phyloP scores from a whole-genome alignment of 2,113 vertebrate genomes.

The Axis porcinus region DNA sequence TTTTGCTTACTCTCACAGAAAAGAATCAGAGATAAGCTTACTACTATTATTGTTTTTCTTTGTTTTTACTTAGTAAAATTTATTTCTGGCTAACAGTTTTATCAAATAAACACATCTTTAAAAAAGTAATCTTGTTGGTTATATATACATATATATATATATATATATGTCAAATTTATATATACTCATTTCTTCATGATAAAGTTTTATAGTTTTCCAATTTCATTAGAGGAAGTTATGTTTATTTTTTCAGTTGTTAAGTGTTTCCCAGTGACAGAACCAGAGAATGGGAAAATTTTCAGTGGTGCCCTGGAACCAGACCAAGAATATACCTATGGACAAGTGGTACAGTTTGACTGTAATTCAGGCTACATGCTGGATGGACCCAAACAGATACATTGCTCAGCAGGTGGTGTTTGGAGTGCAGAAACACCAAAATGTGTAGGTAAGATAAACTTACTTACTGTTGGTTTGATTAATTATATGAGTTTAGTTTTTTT shows the following conservation, averaged over 20 bases:
- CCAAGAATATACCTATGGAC: constrained; percentile 77
- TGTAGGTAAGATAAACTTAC: constrained; percentile 78
- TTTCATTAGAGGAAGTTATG: background rate
- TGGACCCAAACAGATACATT: constrained; percentile 79
- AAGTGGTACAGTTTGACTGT: constrained; percentile 84
- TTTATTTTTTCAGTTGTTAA: constrained; percentile 77
- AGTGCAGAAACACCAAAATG: constrained; percentile 81
- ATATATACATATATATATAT: no score
- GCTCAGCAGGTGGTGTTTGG: constrained; percentile 84
- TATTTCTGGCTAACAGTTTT: background rate
- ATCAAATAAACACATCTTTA: background rate
- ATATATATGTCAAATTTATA: background rate
- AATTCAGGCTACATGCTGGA: constrained; percentile 56
- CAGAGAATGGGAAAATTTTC: constrained; percentile 66
- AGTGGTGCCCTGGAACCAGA: constrained; percentile 49
- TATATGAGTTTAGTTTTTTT: background rate
- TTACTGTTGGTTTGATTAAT: background rate
- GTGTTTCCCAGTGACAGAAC: constrained; percentile 73
- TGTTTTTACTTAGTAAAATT: background rate
- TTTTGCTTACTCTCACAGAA: background rate
- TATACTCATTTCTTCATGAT: background rate
- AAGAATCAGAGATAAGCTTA: background rate
- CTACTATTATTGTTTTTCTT: background rate
- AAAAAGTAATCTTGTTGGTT: background rate
- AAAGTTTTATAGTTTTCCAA: background rate